phyloP scores from a whole-genome alignment of 2,888 invertebrate genomes.

The Oxytorus armatus region DNA sequence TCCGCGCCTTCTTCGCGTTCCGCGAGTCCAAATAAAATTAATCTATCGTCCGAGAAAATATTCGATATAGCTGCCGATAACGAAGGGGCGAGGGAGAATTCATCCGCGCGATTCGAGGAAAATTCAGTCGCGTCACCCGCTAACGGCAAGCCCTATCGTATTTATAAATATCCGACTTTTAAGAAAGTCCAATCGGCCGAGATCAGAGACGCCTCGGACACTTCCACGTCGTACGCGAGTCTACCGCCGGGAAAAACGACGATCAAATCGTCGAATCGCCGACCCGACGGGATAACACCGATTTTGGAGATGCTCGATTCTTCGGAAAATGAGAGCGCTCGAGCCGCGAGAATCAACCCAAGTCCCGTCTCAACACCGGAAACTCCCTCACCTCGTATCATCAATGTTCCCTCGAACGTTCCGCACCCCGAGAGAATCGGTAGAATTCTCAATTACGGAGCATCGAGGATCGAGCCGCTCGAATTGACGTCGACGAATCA shows the following conservation, averaged over 20 bases:
- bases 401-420: constrained; percentile 80
- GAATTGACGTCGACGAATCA: constrained; percentile 56
- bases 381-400: constrained; percentile 81
- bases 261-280: constrained; percentile 65
- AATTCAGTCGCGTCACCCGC: not conserved
- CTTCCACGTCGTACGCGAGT: constrained; percentile 82
- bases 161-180: constrained; percentile 67
- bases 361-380: constrained; percentile 83
- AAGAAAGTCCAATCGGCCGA: constrained; percentile 56
- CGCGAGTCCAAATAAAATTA: constrained; percentile 71
- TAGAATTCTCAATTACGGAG: constrained; percentile 71
- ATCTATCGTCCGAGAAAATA: constrained; percentile 18
- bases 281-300: constrained; percentile 77
- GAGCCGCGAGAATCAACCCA: constrained; percentile 69
- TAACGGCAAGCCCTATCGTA: constrained; percentile 67
- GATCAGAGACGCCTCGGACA: constrained; percentile 77
- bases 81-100: constrained; percentile 72
- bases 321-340: constrained; percentile 73
- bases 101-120: constrained; percentile 61
- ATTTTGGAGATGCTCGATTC: constrained; percentile 81
- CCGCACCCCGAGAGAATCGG: constrained; percentile 72
- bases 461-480: not conserved
- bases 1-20: constrained; percentile 72
- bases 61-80: constrained; percentile 64
- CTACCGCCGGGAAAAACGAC: constrained; percentile 74